Percentiles rank a stretch among this genome's conserved stretches.
phyloP scores from a whole-genome alignment of 2,797 vertebrate genomes.

The Anguilla obscura region DNA sequence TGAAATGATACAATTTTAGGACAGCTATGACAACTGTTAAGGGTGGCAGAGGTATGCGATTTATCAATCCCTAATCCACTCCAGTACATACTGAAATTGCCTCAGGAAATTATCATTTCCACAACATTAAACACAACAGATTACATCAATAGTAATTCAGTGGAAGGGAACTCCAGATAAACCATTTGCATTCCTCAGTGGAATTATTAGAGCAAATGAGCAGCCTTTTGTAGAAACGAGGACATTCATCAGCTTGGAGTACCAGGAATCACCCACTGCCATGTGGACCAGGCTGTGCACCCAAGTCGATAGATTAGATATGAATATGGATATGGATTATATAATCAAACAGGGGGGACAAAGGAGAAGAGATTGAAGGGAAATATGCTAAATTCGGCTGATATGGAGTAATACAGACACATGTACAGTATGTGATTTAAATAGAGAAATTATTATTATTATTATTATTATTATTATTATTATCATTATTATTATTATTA shows the following conservation, averaged over 20 bases:
- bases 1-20: constrained; percentile 14
- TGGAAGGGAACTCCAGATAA: constrained; percentile 1
- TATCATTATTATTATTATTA: background rate
- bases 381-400: background rate
- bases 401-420: background rate
- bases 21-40: background rate
- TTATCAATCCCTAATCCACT: background rate
- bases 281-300: background rate
- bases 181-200: background rate
- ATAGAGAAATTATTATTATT: no score
- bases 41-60: background rate
- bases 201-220: background rate
- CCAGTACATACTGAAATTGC: background rate
- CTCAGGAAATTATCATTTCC: background rate
- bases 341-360: background rate
- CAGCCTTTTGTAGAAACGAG: background rate
- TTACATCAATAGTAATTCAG: background rate
- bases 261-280: background rate
- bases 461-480: background rate
- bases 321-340: background rate
- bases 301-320: background rate
- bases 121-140: constrained; percentile 15
- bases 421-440: background rate
- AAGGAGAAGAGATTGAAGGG: background rate
- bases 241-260: background rate